Evolutionary conservation across 2,888 invertebrate genomes (phyloP).

Genomic region (Heliconius aoede): DNA sequence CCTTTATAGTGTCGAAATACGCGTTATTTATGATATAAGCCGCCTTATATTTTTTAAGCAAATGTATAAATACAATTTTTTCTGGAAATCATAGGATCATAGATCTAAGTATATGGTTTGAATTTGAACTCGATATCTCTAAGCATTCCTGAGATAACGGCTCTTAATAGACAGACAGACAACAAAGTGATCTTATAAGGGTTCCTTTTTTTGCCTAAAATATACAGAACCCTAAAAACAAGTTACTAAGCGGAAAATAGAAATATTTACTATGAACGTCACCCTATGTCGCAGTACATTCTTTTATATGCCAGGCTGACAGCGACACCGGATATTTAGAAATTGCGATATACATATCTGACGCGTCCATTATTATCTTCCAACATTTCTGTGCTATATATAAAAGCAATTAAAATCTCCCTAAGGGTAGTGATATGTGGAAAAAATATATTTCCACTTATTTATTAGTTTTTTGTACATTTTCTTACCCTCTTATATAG

Average conservation of each 20-base stretch:
- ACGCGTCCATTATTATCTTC: constrained; percentile 8
- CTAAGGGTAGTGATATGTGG: neutral
- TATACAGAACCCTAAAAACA: too few species aligned
- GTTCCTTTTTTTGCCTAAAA: too few species aligned
- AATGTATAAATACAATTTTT: too few species aligned
- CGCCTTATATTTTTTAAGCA: too few species aligned
- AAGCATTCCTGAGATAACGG: too few species aligned
- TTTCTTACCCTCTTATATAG: neutral
- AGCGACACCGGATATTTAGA: constrained; percentile 23
- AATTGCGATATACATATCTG: constrained; percentile 13
- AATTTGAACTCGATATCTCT: too few species aligned
- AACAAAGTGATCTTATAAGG: too few species aligned
- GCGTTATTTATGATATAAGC: too few species aligned
- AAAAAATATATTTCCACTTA: neutral
- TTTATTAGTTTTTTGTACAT: neutral
- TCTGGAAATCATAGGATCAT: too few species aligned
- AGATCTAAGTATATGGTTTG: too few species aligned
- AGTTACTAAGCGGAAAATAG: constrained; percentile 6
- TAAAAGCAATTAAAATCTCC: constrained; percentile 1
- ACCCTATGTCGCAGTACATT: neutral
- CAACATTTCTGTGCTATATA: neutral
- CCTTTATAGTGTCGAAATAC: too few species aligned
- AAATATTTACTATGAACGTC: constrained; percentile 22
- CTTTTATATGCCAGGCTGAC: constrained; percentile 12
- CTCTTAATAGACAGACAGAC: too few species aligned